Evolutionary conservation across 2,797 vertebrate genomes (phyloP), one percentile per base, ranked within the genome.

Genomic region (Saxicola maurus): DNA sequence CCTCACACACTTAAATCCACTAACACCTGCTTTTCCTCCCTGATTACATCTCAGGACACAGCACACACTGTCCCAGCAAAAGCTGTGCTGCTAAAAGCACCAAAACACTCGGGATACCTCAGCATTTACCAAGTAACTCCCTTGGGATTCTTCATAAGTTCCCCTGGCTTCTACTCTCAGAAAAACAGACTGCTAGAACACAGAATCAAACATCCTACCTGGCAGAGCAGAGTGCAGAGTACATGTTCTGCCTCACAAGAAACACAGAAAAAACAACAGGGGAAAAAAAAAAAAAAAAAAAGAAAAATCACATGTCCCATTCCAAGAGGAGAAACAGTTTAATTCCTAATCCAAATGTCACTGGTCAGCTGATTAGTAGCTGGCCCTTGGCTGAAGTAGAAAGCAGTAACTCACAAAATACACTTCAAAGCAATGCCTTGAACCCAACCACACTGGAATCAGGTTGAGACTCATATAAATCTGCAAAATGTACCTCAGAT

Each of bases 341-440:
- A 74, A 86, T 90, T 89, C 67, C 65, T 82, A 91, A 92, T 53
- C 69, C 74, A 92, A 87, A 68, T 80, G 87, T 78, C 74, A 65
- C 37, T 16, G 49, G 53, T 92, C 75, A 87, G 78, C 64, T 79
- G 91, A 57, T 49, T 14, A 59, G 89, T 46, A 93, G 86, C 79
- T 64, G 43, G 28, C 59, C 72, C 53, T 20, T 21, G 27, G 56
- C 67, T 88, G 42, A 84, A 87, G 35, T 40, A 40, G 76, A 81
- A 85, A 60, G 86, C 74, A 86, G 9, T 31, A 82, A 65, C 19
- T 53, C 49, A 64, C 28, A 78, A 74, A 89, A 42, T 9, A 59
- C 11, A 53, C 23, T 60, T 81, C n/a, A 37, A 69, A 88, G 71
- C 1, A 9, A 53, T 4, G 13, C 42, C 66, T 20, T 43, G 53